Conservation (phyloP, 2,888 invertebrate species). For the Coleophora flavipennella region DNA sequence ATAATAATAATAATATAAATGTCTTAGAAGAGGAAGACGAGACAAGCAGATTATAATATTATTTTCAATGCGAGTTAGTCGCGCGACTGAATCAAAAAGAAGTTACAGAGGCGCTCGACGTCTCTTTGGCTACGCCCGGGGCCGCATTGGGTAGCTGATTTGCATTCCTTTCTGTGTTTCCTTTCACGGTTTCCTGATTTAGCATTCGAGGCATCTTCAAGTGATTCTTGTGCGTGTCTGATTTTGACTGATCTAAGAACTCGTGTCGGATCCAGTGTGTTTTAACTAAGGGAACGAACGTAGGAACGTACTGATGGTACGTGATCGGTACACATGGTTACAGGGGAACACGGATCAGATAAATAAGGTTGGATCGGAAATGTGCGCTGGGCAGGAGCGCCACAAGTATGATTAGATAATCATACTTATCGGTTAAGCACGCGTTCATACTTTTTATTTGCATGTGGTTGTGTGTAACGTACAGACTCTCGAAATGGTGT, state of each 20-base stretch:
- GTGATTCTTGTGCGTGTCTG: slow-evolving; percentile 4
- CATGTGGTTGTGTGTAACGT: no score
- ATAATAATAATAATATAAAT: no score
- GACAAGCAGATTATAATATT: slow-evolving; percentile 7
- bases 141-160: slow-evolving; percentile 13
- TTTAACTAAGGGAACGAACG: no score
- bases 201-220: not conserved
- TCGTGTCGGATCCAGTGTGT: not conserved
- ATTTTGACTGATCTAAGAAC: slow-evolving; percentile 6
- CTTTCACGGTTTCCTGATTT: slow-evolving; percentile 12
- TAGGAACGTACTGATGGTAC: no score
- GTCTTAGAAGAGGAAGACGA: not conserved
- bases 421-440: no score
- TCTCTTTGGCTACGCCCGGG: slow-evolving; percentile 1
- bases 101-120: slow-evolving; percentile 3
- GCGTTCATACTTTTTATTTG: no score
- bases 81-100: slow-evolving; percentile 18
- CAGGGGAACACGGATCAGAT: no score
- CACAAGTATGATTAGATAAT: no score
- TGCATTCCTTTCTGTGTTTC: slow-evolving; percentile 18
- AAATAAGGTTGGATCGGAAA: no score
- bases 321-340: no score
- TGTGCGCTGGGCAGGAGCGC: no score
- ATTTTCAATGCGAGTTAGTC: slow-evolving; percentile 14
- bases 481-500: no score